Conservation (phyloP, 1,140 invertebrate species). For the Prorops nasuta region DNA sequence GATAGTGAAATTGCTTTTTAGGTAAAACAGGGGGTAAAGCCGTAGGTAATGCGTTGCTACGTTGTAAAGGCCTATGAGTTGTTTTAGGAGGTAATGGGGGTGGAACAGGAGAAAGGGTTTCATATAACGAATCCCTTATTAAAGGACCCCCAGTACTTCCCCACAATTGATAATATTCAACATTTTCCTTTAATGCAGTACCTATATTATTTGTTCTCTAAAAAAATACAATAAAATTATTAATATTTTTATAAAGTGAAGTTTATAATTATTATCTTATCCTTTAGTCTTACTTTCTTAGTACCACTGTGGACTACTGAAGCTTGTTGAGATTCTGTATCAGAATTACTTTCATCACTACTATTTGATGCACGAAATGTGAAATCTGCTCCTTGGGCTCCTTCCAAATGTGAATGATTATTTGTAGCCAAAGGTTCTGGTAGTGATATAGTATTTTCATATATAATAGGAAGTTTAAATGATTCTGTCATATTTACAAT, state of each 20-base stretch:
- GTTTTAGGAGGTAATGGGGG: conserved; percentile 57
- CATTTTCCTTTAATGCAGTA: conserved; percentile 35
- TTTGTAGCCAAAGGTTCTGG: conserved; percentile 28
- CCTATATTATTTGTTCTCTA: conserved; percentile 38
- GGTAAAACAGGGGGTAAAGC: conserved; percentile 47
- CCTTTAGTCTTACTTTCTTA: conserved; percentile 32
- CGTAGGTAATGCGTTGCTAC: conserved; percentile 59
- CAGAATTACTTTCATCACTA: conserved; percentile 51
- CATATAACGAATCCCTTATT: conserved; percentile 38
- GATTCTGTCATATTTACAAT: conserved; percentile 32
- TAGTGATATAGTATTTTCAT: conserved; percentile 39
- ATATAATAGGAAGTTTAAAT: conserved; percentile 46
- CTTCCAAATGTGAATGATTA: conserved; percentile 30
- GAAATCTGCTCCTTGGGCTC: conserved; percentile 31
- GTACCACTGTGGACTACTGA: conserved; percentile 28
- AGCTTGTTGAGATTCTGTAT: conserved; percentile 46
- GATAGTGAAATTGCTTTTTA: conserved; percentile 49
- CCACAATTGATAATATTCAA: conserved; percentile 54
- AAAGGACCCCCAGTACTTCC: conserved; percentile 49
- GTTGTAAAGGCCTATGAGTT: conserved; percentile 64
- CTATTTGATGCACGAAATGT: conserved; percentile 44
- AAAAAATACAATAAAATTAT: conserved; percentile 14
- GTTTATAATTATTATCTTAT: not conserved
- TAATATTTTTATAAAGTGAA: not conserved
- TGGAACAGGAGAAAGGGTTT: conserved; percentile 44